Base-by-base conservation (phyloP, 2,888 invertebrate genomes). In the Drosophila atripex region DNA sequence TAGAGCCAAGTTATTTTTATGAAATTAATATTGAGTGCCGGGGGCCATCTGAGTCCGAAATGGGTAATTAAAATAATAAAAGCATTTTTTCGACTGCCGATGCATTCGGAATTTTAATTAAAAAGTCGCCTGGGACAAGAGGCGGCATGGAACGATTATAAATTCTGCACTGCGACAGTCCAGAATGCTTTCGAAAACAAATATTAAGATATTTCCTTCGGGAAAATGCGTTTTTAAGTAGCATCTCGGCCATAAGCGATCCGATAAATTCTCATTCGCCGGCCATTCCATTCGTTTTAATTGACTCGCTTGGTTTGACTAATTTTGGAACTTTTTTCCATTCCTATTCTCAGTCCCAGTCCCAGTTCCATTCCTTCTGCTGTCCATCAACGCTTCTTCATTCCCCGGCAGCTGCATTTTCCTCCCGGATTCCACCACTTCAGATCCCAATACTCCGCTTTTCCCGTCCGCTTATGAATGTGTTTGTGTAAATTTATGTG, bases 11-110 rank as follows among this genome's bases (percentile, higher is more conserved):
- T 69, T 88, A 69, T 83, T 86, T 83, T 83, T 84, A 77, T 88
- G 84, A 86, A 84, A 84, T 88, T 84, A 86, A 84, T 84, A 88
- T 84, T 80, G 79, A 86, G 75, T 83, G 72, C 54, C 61, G 61
- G 83, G 70, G 69, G 63, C 73, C 88, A 75, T 70, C 84, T 73
- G 77, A 80, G 75, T 78, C 78, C 73, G 69, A 60, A 89, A 88
- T 88, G 78, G 88, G 88, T 89, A 86, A 88, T 86, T 88, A 87
- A 86, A 88, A 84, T 86, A 88, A 88, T 88, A 88, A 88, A 88
- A 88, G 71, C 88, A 84, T 76, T 78, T 78, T 76, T 77, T 69
- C 53, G 56, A 53, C 45, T 71, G 21, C 64, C 53, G 53, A 66
- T 73, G 78, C 77, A 64, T 41, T 49, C 73, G 76, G 86, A 86